Evolutionary conservation across 1,140 invertebrate species (phyloP).

Genomic region (Drosophila eugracilis): DNA sequence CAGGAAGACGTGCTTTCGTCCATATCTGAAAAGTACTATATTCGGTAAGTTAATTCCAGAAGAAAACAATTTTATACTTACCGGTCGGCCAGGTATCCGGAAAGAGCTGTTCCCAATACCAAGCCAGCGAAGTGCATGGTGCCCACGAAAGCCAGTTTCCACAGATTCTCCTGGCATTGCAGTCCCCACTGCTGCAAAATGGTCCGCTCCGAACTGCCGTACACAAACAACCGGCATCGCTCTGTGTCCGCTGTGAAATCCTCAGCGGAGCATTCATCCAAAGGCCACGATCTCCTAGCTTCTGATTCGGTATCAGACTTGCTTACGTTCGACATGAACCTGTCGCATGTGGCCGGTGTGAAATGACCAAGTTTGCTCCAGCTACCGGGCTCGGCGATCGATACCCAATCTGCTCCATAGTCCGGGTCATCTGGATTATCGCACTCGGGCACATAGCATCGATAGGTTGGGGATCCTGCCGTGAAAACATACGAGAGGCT

Average conservation of each 20-base stretch:
- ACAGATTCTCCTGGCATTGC: slow-evolving; percentile 87
- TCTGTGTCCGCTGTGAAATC: slow-evolving; percentile 64
- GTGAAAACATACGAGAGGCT: slow-evolving; percentile 88
- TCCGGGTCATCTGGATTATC: slow-evolving; percentile 74
- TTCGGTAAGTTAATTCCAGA: background rate
- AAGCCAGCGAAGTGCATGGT: slow-evolving; percentile 88
- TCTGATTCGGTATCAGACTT: background rate
- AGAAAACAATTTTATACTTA: slow-evolving; percentile 56
- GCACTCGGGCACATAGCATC: slow-evolving; percentile 86
- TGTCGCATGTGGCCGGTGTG: slow-evolving; percentile 63
- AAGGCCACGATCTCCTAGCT: background rate
- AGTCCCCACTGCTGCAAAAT: slow-evolving; percentile 87
- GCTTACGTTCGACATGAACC: slow-evolving; percentile 46
- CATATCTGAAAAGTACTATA: slow-evolving; percentile 85
- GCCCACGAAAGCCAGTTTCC: slow-evolving; percentile 88
- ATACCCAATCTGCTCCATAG: slow-evolving; percentile 85
- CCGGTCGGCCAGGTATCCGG: slow-evolving; percentile 87
- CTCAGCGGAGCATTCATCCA: slow-evolving; percentile 64
- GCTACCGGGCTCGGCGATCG: slow-evolving; percentile 84
- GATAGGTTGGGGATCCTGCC: slow-evolving; percentile 86
- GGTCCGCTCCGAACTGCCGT: slow-evolving; percentile 85
- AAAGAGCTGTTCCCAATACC: slow-evolving; percentile 86
- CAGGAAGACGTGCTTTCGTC: slow-evolving; percentile 87
- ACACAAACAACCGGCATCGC: slow-evolving; percentile 86
- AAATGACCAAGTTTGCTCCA: slow-evolving; percentile 65